Conservation (phyloP, 2,113 vertebrate species). For the Cranoglanis bouderius region DNA sequence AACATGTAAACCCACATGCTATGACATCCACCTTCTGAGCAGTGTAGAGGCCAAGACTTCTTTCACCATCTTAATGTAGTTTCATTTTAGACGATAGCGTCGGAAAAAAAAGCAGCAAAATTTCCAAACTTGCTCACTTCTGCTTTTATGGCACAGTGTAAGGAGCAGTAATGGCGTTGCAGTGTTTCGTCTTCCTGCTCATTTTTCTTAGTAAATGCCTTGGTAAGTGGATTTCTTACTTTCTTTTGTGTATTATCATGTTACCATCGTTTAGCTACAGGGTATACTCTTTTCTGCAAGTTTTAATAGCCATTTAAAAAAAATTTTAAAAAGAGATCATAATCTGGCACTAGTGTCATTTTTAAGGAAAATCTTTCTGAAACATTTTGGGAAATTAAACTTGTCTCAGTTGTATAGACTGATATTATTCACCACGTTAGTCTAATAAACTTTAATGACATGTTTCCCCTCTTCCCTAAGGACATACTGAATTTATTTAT, state of each 20-base stretch:
- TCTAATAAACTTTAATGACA: not conserved
- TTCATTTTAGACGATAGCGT: not conserved
- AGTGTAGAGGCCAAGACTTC: not conserved
- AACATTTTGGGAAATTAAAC: not conserved
- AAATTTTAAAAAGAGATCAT: not conserved
- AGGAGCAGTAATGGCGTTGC: not conserved
- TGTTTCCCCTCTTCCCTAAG: slow-evolving; percentile 13
- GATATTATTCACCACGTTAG: not conserved
- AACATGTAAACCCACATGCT: not conserved
- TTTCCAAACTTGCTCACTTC: not conserved
- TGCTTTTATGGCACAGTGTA: not conserved
- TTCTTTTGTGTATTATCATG: not conserved
- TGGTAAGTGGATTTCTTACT: slow-evolving; percentile 15
- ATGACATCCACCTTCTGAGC: not conserved
- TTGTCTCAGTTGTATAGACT: not conserved
- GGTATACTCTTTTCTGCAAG: not conserved
- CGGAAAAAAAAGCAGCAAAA: too few species aligned
- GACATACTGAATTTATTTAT: slow-evolving; percentile 38
- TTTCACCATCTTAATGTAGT: not conserved
- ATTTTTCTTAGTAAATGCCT: slow-evolving; percentile 4
- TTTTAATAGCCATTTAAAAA: not conserved
- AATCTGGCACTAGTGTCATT: not conserved
- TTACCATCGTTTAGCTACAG: not conserved
- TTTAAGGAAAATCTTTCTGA: not conserved
- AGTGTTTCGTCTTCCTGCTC: slow-evolving; percentile 8